Evolutionary conservation across 2,888 invertebrate species (phyloP).

Genomic region (Parascotia fuliginaria): DNA sequence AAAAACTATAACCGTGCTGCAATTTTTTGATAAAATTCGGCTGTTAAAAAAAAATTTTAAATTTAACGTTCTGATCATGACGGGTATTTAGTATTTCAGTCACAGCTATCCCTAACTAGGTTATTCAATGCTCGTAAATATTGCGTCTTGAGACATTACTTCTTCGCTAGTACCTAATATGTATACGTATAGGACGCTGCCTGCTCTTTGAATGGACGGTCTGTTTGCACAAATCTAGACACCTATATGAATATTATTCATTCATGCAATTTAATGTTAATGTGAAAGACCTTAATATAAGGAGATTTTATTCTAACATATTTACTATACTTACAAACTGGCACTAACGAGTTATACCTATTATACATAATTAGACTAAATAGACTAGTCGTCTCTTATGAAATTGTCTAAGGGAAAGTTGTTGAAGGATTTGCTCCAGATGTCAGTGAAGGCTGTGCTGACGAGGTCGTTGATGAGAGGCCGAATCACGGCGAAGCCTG

Average conservation of each 20-base stretch:
- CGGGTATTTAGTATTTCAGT: too few species aligned
- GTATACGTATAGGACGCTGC: too few species aligned
- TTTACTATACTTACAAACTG: constrained; percentile 32
- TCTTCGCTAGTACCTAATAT: too few species aligned
- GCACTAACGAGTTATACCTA: constrained; percentile 21
- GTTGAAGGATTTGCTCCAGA: constrained; percentile 91
- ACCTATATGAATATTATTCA: not conserved
- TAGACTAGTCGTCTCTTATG: constrained; percentile 67
- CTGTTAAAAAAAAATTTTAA: too few species aligned
- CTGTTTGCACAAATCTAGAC: not conserved
- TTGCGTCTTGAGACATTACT: too few species aligned
- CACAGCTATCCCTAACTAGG: too few species aligned
- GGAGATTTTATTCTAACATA: constrained; percentile 14
- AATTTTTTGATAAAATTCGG: too few species aligned
- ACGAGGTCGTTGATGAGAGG: constrained; percentile 94
- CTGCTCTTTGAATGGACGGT: too few species aligned
- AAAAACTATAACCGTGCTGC: too few species aligned
- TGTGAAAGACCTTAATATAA: constrained; percentile 38
- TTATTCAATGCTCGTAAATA: too few species aligned
- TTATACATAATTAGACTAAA: not conserved
- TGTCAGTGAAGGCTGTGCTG: constrained; percentile 93
- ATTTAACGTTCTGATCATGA: too few species aligned
- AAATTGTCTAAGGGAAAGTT: constrained; percentile 90
- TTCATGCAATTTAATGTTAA: not conserved
- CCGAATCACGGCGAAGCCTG: constrained; percentile 90